Percentiles rank a stretch among this genome's conserved stretches.
phyloP scores from a whole-genome alignment of 2,797 vertebrate genomes.

The Cygnus olor region DNA sequence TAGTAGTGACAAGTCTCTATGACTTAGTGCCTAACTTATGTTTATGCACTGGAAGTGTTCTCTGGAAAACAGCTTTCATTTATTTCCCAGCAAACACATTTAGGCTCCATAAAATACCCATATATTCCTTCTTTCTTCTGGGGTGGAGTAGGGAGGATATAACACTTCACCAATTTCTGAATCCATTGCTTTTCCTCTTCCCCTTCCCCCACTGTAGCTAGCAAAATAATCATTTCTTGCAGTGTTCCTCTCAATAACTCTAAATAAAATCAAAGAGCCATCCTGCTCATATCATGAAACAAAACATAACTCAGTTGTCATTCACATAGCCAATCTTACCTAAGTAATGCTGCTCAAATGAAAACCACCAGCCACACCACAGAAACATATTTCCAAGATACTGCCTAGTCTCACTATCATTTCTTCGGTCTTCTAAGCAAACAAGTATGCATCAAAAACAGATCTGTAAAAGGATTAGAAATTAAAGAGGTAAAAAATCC shows the following conservation, averaged over 20 bases:
- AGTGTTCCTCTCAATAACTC: accelerated
- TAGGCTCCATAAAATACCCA: not conserved
- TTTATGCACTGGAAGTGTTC: not conserved
- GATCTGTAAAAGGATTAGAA: not conserved
- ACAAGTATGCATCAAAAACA: not conserved
- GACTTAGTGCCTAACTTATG: not conserved
- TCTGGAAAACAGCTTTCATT: not conserved
- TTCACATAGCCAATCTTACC: not conserved
- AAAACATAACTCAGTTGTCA: not conserved
- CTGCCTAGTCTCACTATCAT: not conserved
- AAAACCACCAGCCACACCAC: not conserved
- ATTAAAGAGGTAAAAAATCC: not conserved
- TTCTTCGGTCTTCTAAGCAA: not conserved
- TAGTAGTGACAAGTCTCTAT: not conserved
- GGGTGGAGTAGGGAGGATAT: not conserved
- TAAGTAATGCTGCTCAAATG: not conserved
- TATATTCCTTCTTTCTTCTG: not conserved
- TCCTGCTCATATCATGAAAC: not conserved
- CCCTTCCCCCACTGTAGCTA: not conserved
- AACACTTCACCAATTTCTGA: not conserved
- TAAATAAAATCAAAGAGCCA: not conserved
- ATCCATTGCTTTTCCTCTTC: not conserved
- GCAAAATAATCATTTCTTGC: not conserved
- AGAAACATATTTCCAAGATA: not conserved
- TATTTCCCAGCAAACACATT: constrained; percentile 29